Conservation (phyloP, 2,888 invertebrate genomes). For the Emmelina monodactyla region DNA sequence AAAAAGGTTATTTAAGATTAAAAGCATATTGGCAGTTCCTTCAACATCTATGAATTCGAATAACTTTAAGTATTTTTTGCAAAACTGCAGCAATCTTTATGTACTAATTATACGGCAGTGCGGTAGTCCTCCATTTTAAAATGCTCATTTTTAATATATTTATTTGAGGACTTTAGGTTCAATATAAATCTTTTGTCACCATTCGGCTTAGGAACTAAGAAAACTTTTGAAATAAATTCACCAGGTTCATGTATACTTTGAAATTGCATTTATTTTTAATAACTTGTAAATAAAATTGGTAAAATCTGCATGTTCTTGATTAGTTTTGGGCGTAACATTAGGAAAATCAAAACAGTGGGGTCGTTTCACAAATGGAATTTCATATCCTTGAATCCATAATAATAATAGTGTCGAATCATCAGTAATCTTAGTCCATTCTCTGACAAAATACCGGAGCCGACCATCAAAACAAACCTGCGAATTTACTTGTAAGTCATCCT, state of each 20-base stretch:
- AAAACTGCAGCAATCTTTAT: slow-evolving; percentile 6
- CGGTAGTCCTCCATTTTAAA: slow-evolving; percentile 17
- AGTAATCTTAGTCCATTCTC: slow-evolving; percentile 4
- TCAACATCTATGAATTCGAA: slow-evolving; percentile 4
- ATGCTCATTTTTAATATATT: slow-evolving; percentile 9
- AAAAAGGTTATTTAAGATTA: slow-evolving; percentile 7
- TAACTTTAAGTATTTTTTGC: background rate
- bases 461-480: slow-evolving; percentile 9
- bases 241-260: slow-evolving; percentile 1
- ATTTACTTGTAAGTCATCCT: too few relatives aligned
- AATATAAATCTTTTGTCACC: slow-evolving; percentile 12
- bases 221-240: slow-evolving; percentile 9
- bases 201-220: slow-evolving; percentile 13
- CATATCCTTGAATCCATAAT: slow-evolving; percentile 9
- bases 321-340: slow-evolving; percentile 1
- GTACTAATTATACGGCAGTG: slow-evolving; percentile 11
- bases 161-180: slow-evolving; percentile 14
- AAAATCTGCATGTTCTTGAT: slow-evolving; percentile 1
- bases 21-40: slow-evolving; percentile 3
- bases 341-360: background rate
- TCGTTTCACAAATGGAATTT: slow-evolving; percentile 7
- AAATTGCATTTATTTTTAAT: slow-evolving; percentile 4
- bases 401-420: slow-evolving; percentile 5
- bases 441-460: slow-evolving; percentile 3
- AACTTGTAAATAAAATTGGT: slow-evolving; percentile 3